These are phyloP conservation scores for Otus scops DNA, from an alignment of 2,797 vertebrate genomes.

Conservation along the genomic window DNA sequence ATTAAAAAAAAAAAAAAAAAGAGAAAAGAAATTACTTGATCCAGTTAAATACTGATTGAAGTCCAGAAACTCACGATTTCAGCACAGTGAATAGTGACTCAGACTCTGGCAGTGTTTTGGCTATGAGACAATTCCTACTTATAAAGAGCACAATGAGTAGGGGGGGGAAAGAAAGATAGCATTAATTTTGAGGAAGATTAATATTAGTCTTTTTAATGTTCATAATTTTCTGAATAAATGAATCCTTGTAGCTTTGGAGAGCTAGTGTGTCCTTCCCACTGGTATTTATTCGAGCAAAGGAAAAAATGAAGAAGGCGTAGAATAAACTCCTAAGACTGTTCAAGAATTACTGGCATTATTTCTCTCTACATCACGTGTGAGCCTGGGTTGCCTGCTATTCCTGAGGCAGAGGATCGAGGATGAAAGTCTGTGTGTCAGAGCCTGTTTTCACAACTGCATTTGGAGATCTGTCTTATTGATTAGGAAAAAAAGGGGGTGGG, in stretches of 20 bases:
- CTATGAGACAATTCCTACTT: conserved; percentile 66
- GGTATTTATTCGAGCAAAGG: conserved; percentile 60
- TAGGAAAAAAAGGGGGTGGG: conserved; percentile 69
- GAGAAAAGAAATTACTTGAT: not conserved
- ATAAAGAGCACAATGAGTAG: conserved; percentile 57
- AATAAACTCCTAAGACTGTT: conserved; percentile 72
- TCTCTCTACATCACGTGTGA: conserved; percentile 69
- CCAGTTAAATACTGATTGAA: conserved; percentile 34
- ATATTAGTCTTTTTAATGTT: conserved; percentile 44
- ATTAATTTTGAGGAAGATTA: conserved; percentile 66
- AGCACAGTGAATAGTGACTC: conserved; percentile 65
- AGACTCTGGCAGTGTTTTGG: conserved; percentile 64
- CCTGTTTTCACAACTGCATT: conserved; percentile 76
- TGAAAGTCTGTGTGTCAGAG: conserved; percentile 73
- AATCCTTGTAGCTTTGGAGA: conserved; percentile 41
- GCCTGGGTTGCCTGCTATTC: conserved; percentile 73
- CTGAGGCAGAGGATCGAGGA: conserved; percentile 69
- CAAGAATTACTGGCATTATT: conserved; percentile 75
- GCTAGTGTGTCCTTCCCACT: conserved; percentile 41
- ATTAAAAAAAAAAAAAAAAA: not conserved
- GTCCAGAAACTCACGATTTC: conserved; percentile 57
- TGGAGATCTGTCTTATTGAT: conserved; percentile 81
- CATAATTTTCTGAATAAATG: conserved; percentile 27
- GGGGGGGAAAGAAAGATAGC: not conserved
- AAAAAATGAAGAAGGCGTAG: conserved; percentile 57